These are phyloP conservation scores for Corythoichthys intestinalis DNA, from an alignment of 2,113 vertebrate genomes.

Conservation along the genomic window DNA sequence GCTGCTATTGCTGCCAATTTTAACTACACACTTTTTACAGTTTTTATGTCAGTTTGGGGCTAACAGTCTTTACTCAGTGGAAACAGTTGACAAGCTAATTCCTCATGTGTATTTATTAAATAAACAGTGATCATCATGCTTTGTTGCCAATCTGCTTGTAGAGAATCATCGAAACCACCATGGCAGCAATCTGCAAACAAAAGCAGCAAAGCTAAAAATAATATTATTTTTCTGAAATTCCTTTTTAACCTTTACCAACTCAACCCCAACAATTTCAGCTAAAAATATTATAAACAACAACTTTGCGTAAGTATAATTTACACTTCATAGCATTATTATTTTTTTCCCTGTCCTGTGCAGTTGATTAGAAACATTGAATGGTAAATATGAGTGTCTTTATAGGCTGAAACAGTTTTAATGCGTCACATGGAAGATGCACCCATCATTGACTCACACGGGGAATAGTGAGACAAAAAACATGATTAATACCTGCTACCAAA, in stretches of 20 bases:
- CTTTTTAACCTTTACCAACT: background rate
- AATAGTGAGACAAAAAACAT: too few species aligned
- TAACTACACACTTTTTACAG: background rate
- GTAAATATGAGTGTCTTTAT: too few species aligned
- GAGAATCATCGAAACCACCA: constrained; percentile 67
- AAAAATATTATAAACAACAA: too few species aligned
- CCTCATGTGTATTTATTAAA: background rate
- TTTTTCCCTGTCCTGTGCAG: too few species aligned
- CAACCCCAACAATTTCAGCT: too few species aligned
- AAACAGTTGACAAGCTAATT: background rate
- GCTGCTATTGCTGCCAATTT: background rate
- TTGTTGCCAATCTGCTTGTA: constrained; percentile 46
- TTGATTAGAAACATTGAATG: too few species aligned
- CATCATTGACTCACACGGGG: too few species aligned
- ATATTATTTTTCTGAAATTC: background rate
- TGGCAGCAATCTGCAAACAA: constrained; percentile 61
- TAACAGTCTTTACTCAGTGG: background rate
- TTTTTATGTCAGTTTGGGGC: background rate
- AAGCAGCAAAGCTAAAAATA: constrained; percentile 1
- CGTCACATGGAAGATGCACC: too few species aligned
- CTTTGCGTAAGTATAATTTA: too few species aligned
- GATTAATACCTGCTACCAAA: too few species aligned
- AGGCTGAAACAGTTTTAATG: too few species aligned
- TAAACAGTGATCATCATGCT: background rate
- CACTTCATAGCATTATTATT: too few species aligned